Evolutionary conservation across 2,888 invertebrate species (phyloP).

Genomic region (Cephus runcator): DNA sequence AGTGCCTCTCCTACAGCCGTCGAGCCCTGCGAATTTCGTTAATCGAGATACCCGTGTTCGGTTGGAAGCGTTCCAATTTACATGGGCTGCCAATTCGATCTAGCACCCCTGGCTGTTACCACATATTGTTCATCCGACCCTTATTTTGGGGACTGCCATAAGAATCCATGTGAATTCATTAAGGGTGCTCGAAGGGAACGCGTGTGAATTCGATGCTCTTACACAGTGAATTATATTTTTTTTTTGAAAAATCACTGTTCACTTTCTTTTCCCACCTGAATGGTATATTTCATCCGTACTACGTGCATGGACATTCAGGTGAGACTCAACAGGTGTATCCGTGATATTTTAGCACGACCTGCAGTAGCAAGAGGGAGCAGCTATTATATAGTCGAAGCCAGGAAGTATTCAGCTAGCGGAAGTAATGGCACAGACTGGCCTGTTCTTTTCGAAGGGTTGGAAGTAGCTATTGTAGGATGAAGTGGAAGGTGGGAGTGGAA

Average conservation of each 20-base stretch:
- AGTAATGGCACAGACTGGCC: not conserved
- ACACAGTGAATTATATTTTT: not conserved
- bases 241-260: not conserved
- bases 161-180: not conserved
- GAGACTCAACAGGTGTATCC: not conserved
- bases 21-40: constrained; percentile 40
- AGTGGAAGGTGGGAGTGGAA: not conserved
- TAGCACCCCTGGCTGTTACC: not conserved
- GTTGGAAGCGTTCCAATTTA: constrained; percentile 32
- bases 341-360: not conserved
- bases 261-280: not conserved
- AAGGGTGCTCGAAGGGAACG: not conserved
- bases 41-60: constrained; percentile 37
- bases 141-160: not conserved
- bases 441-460: not conserved
- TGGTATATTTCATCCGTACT: not conserved
- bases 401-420: not conserved
- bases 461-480: not conserved
- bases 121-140: not conserved
- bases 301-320: not conserved
- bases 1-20: constrained; percentile 22
- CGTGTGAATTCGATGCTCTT: not conserved
- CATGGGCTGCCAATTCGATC: not conserved
- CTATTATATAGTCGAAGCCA: not conserved
- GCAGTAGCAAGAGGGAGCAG: not conserved